Evolutionary conservation across 2,113 vertebrate genomes (phyloP).

Genomic region (Notarius quadriscutis): DNA sequence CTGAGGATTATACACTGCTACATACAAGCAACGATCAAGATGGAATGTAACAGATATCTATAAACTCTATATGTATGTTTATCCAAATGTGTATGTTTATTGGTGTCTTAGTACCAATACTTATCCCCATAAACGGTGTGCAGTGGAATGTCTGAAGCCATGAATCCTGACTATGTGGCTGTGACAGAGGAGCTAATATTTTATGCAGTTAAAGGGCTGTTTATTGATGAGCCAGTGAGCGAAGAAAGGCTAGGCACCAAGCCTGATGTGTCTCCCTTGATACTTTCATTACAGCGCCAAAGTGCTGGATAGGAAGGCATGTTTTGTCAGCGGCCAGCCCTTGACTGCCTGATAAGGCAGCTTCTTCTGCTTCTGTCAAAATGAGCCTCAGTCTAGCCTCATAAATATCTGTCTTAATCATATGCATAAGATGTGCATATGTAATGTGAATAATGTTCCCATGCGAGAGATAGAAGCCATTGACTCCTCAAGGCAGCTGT

Average conservation of each 20-base stretch:
- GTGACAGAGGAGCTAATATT: slow-evolving; percentile 31
- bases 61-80: too few relatives aligned
- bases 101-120: neutral
- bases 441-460: slow-evolving; percentile 22
- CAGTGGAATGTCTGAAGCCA: slow-evolving; percentile 17
- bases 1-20: neutral
- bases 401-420: slow-evolving; percentile 41
- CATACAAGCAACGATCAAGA: neutral
- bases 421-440: slow-evolving; percentile 34
- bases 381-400: neutral
- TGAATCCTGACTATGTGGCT: slow-evolving; percentile 7
- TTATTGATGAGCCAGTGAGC: slow-evolving; percentile 31
- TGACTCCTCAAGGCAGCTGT: neutral
- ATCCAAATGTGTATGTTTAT: neutral
- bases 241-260: neutral
- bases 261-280: slow-evolving; percentile 9
- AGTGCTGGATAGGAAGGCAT: slow-evolving; percentile 1
- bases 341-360: neutral
- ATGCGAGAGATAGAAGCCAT: neutral
- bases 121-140: slow-evolving; percentile 1
- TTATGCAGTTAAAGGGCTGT: slow-evolving; percentile 24
- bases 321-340: slow-evolving; percentile 21
- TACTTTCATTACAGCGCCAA: slow-evolving; percentile 24
- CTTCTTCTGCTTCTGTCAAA: neutral
- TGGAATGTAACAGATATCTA: neutral